Base-by-base conservation (phyloP, 2,888 invertebrate genomes). In the Hyposoter dolosus region DNA sequence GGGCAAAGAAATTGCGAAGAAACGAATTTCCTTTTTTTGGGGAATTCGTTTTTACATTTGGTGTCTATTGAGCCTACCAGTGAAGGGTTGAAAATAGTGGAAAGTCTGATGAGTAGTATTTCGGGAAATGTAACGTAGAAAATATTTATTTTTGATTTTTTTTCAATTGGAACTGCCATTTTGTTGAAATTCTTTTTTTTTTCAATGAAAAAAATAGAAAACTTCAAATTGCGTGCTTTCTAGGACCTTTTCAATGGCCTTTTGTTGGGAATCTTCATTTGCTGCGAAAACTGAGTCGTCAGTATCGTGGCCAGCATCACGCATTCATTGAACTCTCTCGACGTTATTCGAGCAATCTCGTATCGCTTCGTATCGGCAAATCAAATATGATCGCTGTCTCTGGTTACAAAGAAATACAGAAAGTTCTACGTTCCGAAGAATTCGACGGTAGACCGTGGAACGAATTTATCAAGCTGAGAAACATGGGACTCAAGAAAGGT, bases 361-460 rank as follows among this genome's bases (percentile, higher is more conserved):
- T 94, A 66, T 83, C 87, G 3, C 84, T 94, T n/a, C 86, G 87
- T 10, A 50, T 91, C 0, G 93, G 93, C 0, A 82, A n/a, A 35
- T 81, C 79, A 0, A 85, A 90, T 32, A 75, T 90, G 1, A 53
- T 95, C 0, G 95, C 95, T 0, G 96, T 96, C 1, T 95, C 95
- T 35, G 95, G 95, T 0, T 95, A 95, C 89, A 93, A 95, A 1
- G 88, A 95, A 0, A 94, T 96, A 0, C 95, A 94, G 17, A 94
- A 95, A 80, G 94, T 96, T 2, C 94, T 96, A 69, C 93, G 94
- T 0, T 93, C 94, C 17, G 96, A 96, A 79, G 96, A 95, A 32
- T 97, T 95, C 88, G 95, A 96, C 83, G 96, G 96, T 0, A 94
- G 97, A 32, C 97, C 97, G 0, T 95, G 96, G 91, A 96, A 95